A percentile compares a stretch with the other conserved stretches of the same genome.
These are phyloP conservation scores for Arremon brunneinucha DNA, from an alignment of 2,797 vertebrate genomes.

Conservation along the genomic window DNA sequence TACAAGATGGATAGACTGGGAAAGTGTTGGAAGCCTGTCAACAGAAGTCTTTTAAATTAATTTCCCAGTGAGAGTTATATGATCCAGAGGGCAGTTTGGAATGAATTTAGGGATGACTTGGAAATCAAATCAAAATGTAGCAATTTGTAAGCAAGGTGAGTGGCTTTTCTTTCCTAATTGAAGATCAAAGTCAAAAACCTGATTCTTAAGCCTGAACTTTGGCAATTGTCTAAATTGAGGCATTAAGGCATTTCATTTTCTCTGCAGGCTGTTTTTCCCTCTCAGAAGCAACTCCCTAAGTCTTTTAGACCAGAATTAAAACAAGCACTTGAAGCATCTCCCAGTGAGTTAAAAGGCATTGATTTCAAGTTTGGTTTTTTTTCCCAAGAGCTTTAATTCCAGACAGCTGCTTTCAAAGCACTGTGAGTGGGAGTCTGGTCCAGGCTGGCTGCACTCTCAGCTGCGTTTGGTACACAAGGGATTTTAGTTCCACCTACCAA, in stretches of 20 bases:
- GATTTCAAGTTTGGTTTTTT: not conserved
- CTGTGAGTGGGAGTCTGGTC: not conserved
- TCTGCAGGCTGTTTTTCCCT: not conserved
- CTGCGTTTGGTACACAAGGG: not conserved
- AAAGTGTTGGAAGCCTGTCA: not conserved
- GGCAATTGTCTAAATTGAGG: not conserved
- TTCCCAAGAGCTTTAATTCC: not conserved
- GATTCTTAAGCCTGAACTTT: not conserved
- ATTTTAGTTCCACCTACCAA: not conserved
- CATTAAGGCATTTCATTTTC: not conserved
- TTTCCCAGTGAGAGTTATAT: not conserved
- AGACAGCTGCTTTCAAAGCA: not conserved
- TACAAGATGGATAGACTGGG: not conserved
- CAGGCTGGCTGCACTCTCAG: not conserved
- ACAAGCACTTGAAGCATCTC: not conserved
- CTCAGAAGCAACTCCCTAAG: not conserved
- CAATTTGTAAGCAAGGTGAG: not conserved
- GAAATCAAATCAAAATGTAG: not conserved
- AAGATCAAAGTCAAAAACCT: not conserved
- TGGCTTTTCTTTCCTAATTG: not conserved
- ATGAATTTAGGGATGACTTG: not conserved
- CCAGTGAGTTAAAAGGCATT: not conserved
- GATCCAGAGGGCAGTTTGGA: not conserved
- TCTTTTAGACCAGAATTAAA: slow-evolving; percentile 1
- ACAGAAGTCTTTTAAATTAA: not conserved